These are phyloP conservation scores for Megaustenia siamemsis DNA, from an alignment of 2,888 invertebrate genomes.

Conservation along the genomic window DNA sequence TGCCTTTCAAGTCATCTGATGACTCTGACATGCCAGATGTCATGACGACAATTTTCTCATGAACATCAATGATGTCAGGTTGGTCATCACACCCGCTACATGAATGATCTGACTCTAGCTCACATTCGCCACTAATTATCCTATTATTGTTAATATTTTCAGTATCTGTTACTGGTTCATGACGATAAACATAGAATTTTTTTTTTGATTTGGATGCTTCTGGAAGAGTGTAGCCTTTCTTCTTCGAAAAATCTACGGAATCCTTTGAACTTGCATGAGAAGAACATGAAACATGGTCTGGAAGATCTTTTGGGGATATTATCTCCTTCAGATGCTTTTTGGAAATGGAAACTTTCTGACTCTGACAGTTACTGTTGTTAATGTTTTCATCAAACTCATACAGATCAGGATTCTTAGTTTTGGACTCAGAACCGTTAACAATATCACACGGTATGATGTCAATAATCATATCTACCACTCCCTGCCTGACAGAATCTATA, in stretches of 20 bases:
- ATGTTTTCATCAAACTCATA: slow-evolving; percentile 65
- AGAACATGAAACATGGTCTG: not conserved
- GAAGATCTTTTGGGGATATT: slow-evolving; percentile 61
- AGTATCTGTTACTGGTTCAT: not conserved
- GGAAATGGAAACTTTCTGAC: slow-evolving; percentile 68
- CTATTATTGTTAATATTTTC: slow-evolving; percentile 17
- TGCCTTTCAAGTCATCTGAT: slow-evolving; percentile 24
- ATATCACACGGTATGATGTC: slow-evolving; percentile 50
- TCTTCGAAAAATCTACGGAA: not conserved
- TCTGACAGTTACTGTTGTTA: slow-evolving; percentile 63
- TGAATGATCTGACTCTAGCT: slow-evolving; percentile 37
- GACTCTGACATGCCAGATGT: slow-evolving; percentile 58
- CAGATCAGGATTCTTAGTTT: slow-evolving; percentile 62
- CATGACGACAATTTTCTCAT: slow-evolving; percentile 70
- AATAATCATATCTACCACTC: slow-evolving; percentile 69
- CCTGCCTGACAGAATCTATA: slow-evolving; percentile 43
- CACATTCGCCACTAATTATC: not conserved
- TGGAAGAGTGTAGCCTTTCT: not conserved
- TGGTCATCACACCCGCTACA: slow-evolving; percentile 62
- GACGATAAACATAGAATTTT: not conserved
- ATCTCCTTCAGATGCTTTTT: slow-evolving; percentile 71
- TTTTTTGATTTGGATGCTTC: not conserved
- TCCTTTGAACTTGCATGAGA: not conserved
- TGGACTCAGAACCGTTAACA: slow-evolving; percentile 60
- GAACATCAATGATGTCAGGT: slow-evolving; percentile 73